These are phyloP conservation scores for Eupelmus urozonus DNA, from an alignment of 2,888 invertebrate species.

Conservation along the genomic window DNA sequence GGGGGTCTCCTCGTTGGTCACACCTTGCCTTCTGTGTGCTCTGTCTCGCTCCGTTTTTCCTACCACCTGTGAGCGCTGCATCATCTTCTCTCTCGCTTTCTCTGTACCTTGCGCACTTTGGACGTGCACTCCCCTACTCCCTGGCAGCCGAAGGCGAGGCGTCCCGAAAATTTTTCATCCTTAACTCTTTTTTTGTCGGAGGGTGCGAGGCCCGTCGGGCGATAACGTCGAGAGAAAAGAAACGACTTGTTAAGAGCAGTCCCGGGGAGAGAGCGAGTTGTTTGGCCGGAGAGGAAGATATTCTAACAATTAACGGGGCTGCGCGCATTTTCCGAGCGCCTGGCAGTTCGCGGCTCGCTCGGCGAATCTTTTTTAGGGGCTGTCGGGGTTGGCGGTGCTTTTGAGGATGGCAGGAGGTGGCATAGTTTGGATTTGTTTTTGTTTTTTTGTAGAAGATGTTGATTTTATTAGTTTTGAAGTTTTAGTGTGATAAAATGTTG, in stretches of 20 bases:
- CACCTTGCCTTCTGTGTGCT: not conserved
- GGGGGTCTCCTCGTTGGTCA: conserved; percentile 7
- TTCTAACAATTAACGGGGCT: conserved; percentile 50
- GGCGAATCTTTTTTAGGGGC: conserved; percentile 17
- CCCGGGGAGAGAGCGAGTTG: not conserved
- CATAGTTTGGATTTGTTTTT: not conserved
- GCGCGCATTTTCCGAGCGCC: conserved; percentile 11
- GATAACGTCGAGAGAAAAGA: conserved; percentile 53
- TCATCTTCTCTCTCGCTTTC: conserved; percentile 21
- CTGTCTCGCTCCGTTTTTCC: not conserved
- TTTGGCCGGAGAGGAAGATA: conserved; percentile 26
- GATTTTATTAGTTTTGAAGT: too few relatives aligned
- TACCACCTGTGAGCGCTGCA: conserved; percentile 14
- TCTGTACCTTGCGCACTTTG: conserved; percentile 22
- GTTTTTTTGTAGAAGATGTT: too few relatives aligned
- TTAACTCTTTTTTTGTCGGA: conserved; percentile 25
- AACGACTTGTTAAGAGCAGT: conserved; percentile 58
- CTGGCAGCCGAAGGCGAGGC: not conserved
- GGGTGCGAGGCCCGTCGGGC: conserved; percentile 5
- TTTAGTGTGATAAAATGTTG: too few relatives aligned
- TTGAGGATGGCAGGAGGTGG: too few relatives aligned
- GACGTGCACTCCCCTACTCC: not conserved
- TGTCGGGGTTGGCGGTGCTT: not conserved
- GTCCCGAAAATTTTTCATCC: conserved; percentile 38
- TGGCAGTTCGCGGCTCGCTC: too few relatives aligned